Evolutionary conservation across 1,140 invertebrate species (phyloP), one percentile per base, ranked within the genome.

Genomic region (Muscidifurax raptorellus): DNA sequence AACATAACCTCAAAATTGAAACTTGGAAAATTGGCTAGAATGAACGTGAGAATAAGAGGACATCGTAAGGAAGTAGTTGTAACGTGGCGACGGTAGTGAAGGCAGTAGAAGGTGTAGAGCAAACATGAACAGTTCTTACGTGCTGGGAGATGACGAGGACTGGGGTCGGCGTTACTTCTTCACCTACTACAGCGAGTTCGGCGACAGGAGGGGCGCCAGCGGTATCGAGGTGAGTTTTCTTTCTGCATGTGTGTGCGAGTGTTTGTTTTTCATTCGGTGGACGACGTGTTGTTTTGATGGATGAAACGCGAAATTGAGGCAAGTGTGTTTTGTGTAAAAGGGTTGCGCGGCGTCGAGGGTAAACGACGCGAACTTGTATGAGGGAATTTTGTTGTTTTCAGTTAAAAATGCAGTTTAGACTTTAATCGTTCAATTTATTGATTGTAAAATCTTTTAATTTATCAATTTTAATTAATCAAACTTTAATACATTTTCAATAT

Each of bases 161-260:
- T 94, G 93, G 93, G 93, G 92, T 22, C 87, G 86, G 2, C 90
- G 93, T 67, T 94, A 93, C 87, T 94, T 93, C 84, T 94, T 94
- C 89, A 93, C 94, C 0, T 94, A 94, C 85, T 94, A 94, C 89
- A 94, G 92, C 59, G 91, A 94, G 85, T 93, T 94, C 75, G 93
- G 92, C 3, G 88, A 92, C 40, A 90, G 91, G 44, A 79, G 52
- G 27, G 87, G 86, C 32, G 88, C 89, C 59, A 89, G 89, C 78
- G 89, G 86, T 32, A 82, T 92, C 0, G 91, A 92, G 89, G 91
- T 92, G 86, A 82, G 86, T 87, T 28, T 32, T 25, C 13, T 36
- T 66, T 25, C 15, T 47, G 1, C 25, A 7, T 80, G n/a, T 66
- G 40, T 40, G 18, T n/a, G 6, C n/a, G 36, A 9, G 9, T 40